These are phyloP conservation scores for Stramonita haemastoma DNA, from an alignment of 2,888 invertebrate species.

Conservation along the genomic window DNA sequence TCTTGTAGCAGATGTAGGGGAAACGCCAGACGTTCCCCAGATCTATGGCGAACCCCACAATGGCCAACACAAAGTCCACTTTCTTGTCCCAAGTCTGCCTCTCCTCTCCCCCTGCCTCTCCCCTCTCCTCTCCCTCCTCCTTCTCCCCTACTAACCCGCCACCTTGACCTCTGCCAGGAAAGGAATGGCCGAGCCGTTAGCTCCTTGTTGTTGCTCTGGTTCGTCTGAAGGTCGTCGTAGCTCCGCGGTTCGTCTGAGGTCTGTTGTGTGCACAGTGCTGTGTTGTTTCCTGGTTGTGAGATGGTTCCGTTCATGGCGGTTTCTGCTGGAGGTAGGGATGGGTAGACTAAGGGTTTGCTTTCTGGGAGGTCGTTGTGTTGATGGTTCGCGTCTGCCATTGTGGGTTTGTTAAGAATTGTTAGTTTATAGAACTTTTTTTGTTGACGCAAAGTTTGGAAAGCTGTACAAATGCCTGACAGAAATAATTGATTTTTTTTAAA, in stretches of 20 bases:
- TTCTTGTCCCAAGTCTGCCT: conserved; percentile 39
- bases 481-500: too few species aligned
- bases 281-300: background rate
- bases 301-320: background rate
- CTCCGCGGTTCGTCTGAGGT: background rate
- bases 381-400: too few species aligned
- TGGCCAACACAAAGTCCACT: conserved; percentile 33
- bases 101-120: conserved; percentile 4
- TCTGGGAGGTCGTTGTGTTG: too few species aligned
- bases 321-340: background rate
- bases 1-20: conserved; percentile 39
- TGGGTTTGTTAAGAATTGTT: too few species aligned
- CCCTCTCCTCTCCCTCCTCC: background rate
- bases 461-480: too few species aligned
- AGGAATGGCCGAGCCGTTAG: background rate
- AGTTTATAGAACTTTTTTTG: too few species aligned
- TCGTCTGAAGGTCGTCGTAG: background rate
- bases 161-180: background rate
- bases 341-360: background rate
- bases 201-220: background rate
- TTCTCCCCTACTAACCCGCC: background rate
- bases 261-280: too few species aligned
- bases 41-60: conserved; percentile 37
- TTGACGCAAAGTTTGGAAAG: too few species aligned
- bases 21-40: conserved; percentile 37